Percentiles rank a stretch among this genome's conserved stretches.
Evolutionary conservation across 1,140 invertebrate species (phyloP).

Genomic region (Drosophila serrata): DNA sequence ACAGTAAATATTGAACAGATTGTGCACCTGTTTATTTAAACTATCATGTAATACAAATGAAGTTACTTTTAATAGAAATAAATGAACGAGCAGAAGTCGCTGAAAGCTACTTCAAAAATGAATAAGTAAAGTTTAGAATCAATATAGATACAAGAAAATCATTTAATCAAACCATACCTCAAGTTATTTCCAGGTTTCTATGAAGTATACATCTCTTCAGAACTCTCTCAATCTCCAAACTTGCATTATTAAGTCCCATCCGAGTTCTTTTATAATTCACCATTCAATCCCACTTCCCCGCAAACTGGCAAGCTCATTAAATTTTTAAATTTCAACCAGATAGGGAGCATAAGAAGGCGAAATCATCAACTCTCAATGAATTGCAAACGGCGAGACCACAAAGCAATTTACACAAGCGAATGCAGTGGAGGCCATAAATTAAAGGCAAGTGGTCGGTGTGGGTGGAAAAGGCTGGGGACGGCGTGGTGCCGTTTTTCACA

Average conservation of each 20-base stretch:
- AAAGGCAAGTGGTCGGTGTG: slow-evolving; percentile 41
- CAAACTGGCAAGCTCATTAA: slow-evolving; percentile 48
- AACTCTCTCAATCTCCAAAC: neutral
- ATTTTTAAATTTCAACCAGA: slow-evolving; percentile 48
- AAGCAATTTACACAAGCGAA: slow-evolving; percentile 75
- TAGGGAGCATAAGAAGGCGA: slow-evolving; percentile 41
- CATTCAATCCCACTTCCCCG: neutral
- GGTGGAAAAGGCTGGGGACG: neutral
- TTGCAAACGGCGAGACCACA: slow-evolving; percentile 52
- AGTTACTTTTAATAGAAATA: too few species aligned
- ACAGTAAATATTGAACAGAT: neutral
- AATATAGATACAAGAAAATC: neutral
- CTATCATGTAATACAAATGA: too few species aligned
- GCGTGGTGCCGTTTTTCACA: slow-evolving; percentile 32
- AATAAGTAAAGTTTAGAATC: neutral
- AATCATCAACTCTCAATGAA: slow-evolving; percentile 60
- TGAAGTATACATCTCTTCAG: neutral
- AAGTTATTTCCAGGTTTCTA: neutral
- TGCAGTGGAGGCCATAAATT: slow-evolving; percentile 70
- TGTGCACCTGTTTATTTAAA: neutral
- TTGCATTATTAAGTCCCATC: neutral
- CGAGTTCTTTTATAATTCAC: neutral
- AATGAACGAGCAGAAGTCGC: too few species aligned
- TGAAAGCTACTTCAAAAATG: neutral
- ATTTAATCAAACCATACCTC: neutral